phyloP scores from a whole-genome alignment of 2,888 invertebrate species.

The Tenthredo livida region DNA sequence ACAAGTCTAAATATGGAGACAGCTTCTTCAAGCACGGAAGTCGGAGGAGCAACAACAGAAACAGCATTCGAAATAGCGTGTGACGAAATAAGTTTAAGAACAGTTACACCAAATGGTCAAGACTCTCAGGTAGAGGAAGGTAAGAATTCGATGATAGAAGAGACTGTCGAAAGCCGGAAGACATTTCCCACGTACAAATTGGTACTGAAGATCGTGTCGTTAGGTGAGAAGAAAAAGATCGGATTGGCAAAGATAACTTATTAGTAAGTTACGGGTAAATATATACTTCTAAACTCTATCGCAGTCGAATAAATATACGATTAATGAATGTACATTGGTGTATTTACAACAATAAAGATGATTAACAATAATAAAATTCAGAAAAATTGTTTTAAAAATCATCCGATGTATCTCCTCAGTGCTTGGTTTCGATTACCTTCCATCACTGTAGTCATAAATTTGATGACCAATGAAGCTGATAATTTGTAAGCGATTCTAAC shows the following conservation, averaged over 20 bases:
- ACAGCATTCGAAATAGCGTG: neutral
- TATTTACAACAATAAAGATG: constrained; percentile 9
- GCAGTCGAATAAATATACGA: neutral
- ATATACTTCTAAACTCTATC: neutral
- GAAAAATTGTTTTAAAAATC: constrained; percentile 38
- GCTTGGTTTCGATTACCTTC: constrained; percentile 66
- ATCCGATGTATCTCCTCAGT: constrained; percentile 67
- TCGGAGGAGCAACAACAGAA: neutral
- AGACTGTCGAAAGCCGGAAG: neutral
- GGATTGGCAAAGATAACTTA: constrained; percentile 41
- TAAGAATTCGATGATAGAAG: neutral
- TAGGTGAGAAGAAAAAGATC: neutral
- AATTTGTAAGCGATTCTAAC: constrained; percentile 71
- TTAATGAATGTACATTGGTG: constrained; percentile 2
- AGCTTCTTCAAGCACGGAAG: neutral
- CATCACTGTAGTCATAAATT: constrained; percentile 66
- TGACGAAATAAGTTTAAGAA: neutral
- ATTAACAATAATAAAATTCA: neutral
- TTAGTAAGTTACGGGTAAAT: neutral
- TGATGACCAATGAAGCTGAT: constrained; percentile 62
- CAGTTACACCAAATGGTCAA: neutral
- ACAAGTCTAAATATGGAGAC: neutral
- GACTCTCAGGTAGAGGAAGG: neutral
- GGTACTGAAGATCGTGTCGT: neutral
- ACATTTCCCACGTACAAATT: neutral